Conservation (phyloP, 2,797 vertebrate genomes). For the Phataginus tetradactyla region DNA sequence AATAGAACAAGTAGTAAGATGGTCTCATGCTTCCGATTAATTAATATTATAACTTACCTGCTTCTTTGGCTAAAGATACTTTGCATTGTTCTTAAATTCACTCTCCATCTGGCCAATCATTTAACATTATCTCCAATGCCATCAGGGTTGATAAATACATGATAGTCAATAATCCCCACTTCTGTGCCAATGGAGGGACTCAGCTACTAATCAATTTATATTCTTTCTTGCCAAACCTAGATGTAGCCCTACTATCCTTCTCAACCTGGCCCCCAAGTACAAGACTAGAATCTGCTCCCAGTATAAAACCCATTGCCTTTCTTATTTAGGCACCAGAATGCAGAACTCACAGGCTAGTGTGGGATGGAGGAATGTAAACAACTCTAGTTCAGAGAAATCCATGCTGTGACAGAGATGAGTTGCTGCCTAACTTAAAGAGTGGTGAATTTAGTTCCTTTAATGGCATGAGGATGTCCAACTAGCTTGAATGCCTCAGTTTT, state of each 20-base stretch:
- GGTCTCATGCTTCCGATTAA: background rate
- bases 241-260: background rate
- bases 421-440: background rate
- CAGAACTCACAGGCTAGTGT: background rate
- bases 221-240: background rate
- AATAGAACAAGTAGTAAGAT: background rate
- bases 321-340: background rate
- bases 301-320: background rate
- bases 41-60: background rate
- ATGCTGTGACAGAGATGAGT: background rate
- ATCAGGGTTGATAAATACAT: background rate
- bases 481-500: background rate
- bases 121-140: background rate
- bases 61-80: background rate
- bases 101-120: background rate
- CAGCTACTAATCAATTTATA: background rate
- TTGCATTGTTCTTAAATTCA: background rate
- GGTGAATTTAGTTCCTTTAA: background rate
- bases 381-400: background rate
- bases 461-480: background rate
- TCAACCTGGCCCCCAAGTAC: background rate
- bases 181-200: background rate
- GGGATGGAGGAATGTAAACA: background rate
- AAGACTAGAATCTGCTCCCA: background rate
- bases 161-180: background rate